Conservation (phyloP, 1,140 invertebrate species). For the Drosophila carrolli region DNA sequence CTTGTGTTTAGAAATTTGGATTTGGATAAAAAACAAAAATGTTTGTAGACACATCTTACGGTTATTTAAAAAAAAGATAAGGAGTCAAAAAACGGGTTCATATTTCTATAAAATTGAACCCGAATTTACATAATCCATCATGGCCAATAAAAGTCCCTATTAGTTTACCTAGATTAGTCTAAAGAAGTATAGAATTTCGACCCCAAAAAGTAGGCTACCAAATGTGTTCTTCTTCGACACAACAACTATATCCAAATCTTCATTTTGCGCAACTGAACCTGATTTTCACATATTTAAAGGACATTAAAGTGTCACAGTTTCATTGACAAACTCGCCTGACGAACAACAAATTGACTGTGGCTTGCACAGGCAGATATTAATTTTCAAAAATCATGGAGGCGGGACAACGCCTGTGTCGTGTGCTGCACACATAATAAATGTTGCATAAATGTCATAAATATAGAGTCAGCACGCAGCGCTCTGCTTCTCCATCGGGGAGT, state of each 20-base stretch:
- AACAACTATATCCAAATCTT: too few species aligned
- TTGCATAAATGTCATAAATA: constrained; percentile 65
- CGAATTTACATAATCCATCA: too few species aligned
- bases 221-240: neutral
- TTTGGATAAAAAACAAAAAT: too few species aligned
- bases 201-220: neutral
- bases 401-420: constrained; percentile 18
- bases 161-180: too few species aligned
- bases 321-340: constrained; percentile 4
- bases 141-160: too few species aligned
- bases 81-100: too few species aligned
- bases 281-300: constrained; percentile 27
- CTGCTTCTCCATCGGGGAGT: constrained; percentile 4
- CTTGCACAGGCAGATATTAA: constrained; percentile 20
- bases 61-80: too few species aligned
- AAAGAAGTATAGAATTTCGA: too few species aligned
- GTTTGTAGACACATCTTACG: too few species aligned
- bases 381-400: constrained; percentile 19
- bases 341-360: constrained; percentile 26
- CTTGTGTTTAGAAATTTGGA: too few species aligned
- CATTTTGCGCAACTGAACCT: constrained; percentile 4
- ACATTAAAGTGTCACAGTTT: neutral
- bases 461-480: constrained; percentile 48
- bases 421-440: constrained; percentile 65
- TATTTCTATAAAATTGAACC: too few species aligned